Evolutionary conservation across 2,888 invertebrate genomes (phyloP).

Genomic region (Leucozona laternaria): DNA sequence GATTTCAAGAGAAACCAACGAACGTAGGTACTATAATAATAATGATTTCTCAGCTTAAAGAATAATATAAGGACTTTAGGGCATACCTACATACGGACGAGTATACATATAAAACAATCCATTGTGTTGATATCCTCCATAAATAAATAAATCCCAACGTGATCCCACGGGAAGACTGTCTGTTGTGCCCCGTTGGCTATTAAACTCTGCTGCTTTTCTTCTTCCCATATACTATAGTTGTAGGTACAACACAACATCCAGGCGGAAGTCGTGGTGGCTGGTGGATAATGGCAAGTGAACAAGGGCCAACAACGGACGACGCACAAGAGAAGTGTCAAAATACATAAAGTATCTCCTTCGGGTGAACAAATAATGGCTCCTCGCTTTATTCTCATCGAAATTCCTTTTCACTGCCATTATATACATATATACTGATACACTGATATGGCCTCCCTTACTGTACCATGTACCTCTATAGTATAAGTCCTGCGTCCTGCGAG

Average conservation of each 20-base stretch:
- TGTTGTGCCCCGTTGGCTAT: conserved; percentile 23
- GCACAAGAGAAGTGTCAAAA: conserved; percentile 55
- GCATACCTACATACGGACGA: background rate
- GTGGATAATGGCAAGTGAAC: background rate
- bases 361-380: conserved; percentile 41
- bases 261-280: background rate
- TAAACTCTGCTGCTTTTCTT: conserved; percentile 29
- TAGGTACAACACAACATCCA: background rate
- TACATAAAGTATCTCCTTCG: conserved; percentile 55
- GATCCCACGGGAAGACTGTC: conserved; percentile 39
- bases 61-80: conserved; percentile 26
- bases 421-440: background rate
- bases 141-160: conserved; percentile 48
- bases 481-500: background rate
- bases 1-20: conserved; percentile 18
- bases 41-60: conserved; percentile 18
- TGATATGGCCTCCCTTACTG: background rate
- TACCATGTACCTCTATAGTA: background rate
- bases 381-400: conserved; percentile 28
- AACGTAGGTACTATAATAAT: conserved; percentile 31
- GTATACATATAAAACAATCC: conserved; percentile 21
- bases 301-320: background rate
- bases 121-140: conserved; percentile 36
- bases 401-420: conserved; percentile 15
- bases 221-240: background rate